phyloP scores from a whole-genome alignment of 2,113 vertebrate genomes.

The Pachycephala philippinensis region DNA sequence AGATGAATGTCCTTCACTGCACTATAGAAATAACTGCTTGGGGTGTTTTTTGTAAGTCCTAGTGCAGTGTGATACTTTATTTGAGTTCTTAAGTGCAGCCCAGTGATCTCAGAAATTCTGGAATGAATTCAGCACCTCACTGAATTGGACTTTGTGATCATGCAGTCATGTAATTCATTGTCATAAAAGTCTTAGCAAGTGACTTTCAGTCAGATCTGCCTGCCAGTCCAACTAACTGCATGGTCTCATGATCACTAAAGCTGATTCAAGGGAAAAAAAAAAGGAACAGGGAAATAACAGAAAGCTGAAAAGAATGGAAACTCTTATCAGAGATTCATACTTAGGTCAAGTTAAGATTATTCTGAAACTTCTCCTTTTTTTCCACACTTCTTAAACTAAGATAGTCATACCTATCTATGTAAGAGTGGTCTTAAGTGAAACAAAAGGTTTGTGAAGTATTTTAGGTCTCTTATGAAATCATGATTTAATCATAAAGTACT shows the following conservation, averaged over 20 bases:
- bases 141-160: background rate
- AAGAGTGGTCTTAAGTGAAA: background rate
- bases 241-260: background rate
- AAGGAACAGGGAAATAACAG: background rate
- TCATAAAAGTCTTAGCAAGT: background rate
- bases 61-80: background rate
- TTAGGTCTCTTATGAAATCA: background rate
- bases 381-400: background rate
- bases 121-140: background rate
- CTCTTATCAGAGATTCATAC: background rate
- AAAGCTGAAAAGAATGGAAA: background rate
- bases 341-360: background rate
- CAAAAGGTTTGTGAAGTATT: background rate
- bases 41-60: background rate
- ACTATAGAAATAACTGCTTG: background rate
- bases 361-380: background rate
- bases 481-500: background rate
- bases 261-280: slow-evolving; percentile 15
- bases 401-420: background rate
- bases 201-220: background rate
- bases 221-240: background rate
- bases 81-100: background rate
- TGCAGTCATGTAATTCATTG: background rate
- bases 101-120: background rate
- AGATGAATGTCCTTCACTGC: background rate